A percentile compares a stretch with the other conserved stretches of the same genome.
phyloP scores from a whole-genome alignment of 2,797 vertebrate genomes.

The Malacoctenus gilli region DNA sequence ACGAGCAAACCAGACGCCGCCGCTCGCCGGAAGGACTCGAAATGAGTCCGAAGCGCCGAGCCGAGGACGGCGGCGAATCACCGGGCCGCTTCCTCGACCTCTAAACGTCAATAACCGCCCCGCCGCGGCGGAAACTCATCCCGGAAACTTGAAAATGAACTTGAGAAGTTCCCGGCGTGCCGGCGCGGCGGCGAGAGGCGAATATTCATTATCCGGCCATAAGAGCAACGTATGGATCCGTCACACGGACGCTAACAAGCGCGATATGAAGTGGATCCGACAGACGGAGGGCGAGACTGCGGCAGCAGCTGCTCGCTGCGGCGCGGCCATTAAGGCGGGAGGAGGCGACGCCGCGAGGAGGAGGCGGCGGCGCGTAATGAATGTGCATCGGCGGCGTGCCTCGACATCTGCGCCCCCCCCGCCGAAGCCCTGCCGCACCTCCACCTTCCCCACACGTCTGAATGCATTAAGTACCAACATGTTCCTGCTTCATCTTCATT shows the following conservation, averaged over 20 bases:
- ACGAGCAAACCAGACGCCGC: no score
- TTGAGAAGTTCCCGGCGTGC: slow-evolving; percentile 7
- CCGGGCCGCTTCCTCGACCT: slow-evolving; percentile 7
- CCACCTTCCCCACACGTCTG: slow-evolving; percentile 19
- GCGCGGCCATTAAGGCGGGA: slow-evolving; percentile 69
- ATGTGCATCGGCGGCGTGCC: slow-evolving; percentile 61
- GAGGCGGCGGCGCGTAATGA: slow-evolving; percentile 67
- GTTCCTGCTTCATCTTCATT: background rate
- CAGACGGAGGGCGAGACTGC: slow-evolving; percentile 69
- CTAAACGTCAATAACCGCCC: slow-evolving; percentile 27
- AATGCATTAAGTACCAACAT: no score
- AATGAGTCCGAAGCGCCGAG: no score
- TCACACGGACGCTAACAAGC: slow-evolving; percentile 54
- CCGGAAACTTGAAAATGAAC: slow-evolving; percentile 27
- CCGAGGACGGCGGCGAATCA: background rate
- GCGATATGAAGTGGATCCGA: slow-evolving; percentile 52
- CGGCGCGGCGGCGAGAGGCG: slow-evolving; percentile 20
- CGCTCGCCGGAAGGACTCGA: no score
- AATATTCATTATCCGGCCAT: slow-evolving; percentile 46
- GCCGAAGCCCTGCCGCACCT: slow-evolving; percentile 26
- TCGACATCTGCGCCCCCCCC: slow-evolving; percentile 67
- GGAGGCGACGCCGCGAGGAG: slow-evolving; percentile 58
- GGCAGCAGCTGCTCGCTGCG: slow-evolving; percentile 75
- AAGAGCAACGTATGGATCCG: slow-evolving; percentile 43
- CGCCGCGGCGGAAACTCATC: slow-evolving; percentile 5